These are phyloP conservation scores for Notospermus geniculatus DNA, from an alignment of 1,140 invertebrate genomes.

Conservation along the genomic window DNA sequence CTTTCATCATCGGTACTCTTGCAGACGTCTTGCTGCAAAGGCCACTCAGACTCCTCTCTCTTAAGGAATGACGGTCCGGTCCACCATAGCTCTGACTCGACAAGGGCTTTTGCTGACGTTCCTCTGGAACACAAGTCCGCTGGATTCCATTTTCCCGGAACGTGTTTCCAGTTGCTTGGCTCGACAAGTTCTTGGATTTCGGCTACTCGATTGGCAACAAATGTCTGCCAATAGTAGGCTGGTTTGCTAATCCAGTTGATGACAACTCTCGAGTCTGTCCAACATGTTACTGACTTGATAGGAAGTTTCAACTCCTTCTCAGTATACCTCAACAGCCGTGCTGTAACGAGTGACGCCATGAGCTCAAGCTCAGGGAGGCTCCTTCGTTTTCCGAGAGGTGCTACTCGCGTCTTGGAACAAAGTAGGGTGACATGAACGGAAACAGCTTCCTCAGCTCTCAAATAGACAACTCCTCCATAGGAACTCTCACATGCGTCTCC, in stretches of 20 bases:
- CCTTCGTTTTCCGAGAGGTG: background rate
- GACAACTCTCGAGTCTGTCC: constrained; percentile 8
- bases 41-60: background rate
- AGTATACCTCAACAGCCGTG: background rate
- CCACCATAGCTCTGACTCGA: constrained; percentile 2
- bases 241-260: background rate
- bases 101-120: background rate
- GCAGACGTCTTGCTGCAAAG: background rate
- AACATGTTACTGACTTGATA: background rate
- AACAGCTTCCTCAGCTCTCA: background rate
- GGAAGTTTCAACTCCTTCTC: background rate
- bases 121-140: constrained; percentile 2
- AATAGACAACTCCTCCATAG: background rate
- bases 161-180: background rate
- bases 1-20: background rate
- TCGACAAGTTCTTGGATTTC: background rate
- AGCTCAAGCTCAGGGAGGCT: background rate
- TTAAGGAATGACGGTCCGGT: background rate
- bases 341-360: background rate
- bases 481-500: background rate
- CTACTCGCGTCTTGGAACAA: constrained; percentile 4
- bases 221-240: background rate
- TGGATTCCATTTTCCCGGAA: background rate
- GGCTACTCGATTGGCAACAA: background rate
- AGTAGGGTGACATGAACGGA: background rate